These are phyloP conservation scores for Phalacrocorax brasilianus DNA, from an alignment of 2,113 vertebrate genomes.

Conservation along the genomic window DNA sequence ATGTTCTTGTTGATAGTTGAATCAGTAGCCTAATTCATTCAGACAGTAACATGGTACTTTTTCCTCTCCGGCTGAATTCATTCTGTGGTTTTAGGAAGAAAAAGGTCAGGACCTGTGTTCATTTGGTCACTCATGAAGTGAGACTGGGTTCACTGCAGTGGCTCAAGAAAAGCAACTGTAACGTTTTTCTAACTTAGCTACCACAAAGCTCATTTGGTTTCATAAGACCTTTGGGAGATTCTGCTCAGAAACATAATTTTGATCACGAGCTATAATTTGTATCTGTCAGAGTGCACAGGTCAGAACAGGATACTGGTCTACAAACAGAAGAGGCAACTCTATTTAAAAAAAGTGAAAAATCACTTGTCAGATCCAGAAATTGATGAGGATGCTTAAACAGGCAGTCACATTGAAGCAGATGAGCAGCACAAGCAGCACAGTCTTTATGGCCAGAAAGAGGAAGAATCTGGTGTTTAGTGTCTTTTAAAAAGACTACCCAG, in stretches of 20 bases:
- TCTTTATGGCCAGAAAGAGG: background rate
- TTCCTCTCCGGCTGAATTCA: background rate
- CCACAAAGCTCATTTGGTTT: background rate
- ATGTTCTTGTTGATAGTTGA: background rate
- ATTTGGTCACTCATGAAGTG: background rate
- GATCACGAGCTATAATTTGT: background rate
- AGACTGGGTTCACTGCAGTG: background rate
- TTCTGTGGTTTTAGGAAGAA: background rate
- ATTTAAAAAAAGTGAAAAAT: constrained; percentile 47
- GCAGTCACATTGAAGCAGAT: background rate
- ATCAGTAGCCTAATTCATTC: background rate
- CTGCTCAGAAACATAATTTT: background rate
- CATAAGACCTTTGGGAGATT: background rate
- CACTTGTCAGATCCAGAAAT: constrained; percentile 38
- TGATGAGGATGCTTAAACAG: constrained; percentile 36
- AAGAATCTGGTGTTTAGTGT: background rate
- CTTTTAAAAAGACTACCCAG: background rate
- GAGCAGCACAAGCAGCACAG: background rate
- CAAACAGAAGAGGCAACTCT: constrained; percentile 6
- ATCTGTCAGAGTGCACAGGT: constrained; percentile 17
- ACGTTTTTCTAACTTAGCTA: background rate
- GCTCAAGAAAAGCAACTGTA: background rate
- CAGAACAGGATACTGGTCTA: constrained; percentile 8
- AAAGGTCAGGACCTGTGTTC: background rate
- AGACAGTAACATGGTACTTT: background rate